phyloP scores from a whole-genome alignment of 2,888 invertebrate species.

The Prosopocoilus inquinatus region DNA sequence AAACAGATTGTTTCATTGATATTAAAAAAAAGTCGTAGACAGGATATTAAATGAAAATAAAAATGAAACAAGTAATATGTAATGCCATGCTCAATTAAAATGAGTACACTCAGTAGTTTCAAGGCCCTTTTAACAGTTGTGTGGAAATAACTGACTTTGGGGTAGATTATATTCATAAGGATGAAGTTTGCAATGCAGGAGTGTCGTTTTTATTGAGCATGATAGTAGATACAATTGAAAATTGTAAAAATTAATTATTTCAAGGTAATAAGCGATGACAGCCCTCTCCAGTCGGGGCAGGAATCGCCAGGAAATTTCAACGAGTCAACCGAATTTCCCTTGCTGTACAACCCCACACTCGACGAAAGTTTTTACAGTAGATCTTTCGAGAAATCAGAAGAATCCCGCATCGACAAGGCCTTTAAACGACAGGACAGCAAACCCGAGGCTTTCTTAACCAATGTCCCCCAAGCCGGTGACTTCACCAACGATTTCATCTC shows the following conservation, averaged over 20 bases:
- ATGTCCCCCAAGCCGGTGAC: constrained; percentile 13
- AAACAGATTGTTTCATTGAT: too few relatives aligned
- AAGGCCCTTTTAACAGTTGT: too few relatives aligned
- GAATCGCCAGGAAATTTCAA: constrained; percentile 19
- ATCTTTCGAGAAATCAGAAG: constrained; percentile 43
- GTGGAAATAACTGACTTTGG: too few relatives aligned
- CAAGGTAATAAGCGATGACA: constrained; percentile 20
- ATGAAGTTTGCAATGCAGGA: too few relatives aligned
- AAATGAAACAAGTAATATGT: too few relatives aligned
- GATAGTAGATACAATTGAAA: too few relatives aligned
- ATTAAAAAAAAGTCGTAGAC: too few relatives aligned
- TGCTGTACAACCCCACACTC: constrained; percentile 1
- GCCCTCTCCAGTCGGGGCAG: constrained; percentile 21
- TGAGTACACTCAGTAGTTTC: too few relatives aligned
- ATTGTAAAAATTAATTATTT: neutral
- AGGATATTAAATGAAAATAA: too few relatives aligned
- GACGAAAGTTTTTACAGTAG: neutral
- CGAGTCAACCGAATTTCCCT: constrained; percentile 2
- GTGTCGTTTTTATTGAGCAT: too few relatives aligned
- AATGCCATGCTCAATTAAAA: too few relatives aligned
- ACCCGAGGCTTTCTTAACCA: constrained; percentile 8
- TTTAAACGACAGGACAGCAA: constrained; percentile 37
- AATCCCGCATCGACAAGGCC: constrained; percentile 45
- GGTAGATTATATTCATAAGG: too few relatives aligned
- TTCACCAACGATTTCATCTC: constrained; percentile 19